Base-by-base conservation (phyloP, 2,113 vertebrate species). In the Jaculus jaculus region DNA sequence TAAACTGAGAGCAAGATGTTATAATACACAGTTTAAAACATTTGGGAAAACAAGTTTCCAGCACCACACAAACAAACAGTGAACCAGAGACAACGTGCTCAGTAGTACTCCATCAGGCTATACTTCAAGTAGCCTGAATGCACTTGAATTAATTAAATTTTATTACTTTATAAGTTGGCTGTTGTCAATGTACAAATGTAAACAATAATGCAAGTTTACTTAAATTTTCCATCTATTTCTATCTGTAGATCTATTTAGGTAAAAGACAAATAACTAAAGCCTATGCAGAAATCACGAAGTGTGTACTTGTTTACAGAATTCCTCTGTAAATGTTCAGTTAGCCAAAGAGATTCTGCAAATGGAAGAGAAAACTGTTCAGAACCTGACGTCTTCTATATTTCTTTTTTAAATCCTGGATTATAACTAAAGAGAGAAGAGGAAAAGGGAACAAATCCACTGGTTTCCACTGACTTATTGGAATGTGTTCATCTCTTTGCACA, bases 401-500 rank as follows among this genome's bases (percentile, higher is more conserved):
- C 60, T 61, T 63, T 80, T 23, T 60, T 13, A 73, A 78, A 94
- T 21, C 86, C 60, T 73, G 72, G 5, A 68, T 93, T 95, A 39
- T 47, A 63, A 69, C n/a, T 84, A 51, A 60, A 83, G 39, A 16
- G 39, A 84, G 71, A 39, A 80, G 58, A 84, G 32, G 32, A 12
- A 20, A 95, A 63, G 86, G 75, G 1, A 66, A 63, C 34, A 94
- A 85, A 54, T 58, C 89, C 92, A 83, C 81, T 93, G 97, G 61
- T 84, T 97, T 91, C 78, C 82, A 81, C 54, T 90, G n/a, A 42
- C 39, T 28, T 63, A 9, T 20, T 24, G 8, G 92, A 89, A 60
- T 28, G 91, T 21, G 32, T 84, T 98, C 97, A 98, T 98, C 98
- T 98, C 96, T 95, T 99, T 87, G 93, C 85, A 87, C 98, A 99